phyloP scores from a whole-genome alignment of 2,888 invertebrate species.

The Andrena fulva region DNA sequence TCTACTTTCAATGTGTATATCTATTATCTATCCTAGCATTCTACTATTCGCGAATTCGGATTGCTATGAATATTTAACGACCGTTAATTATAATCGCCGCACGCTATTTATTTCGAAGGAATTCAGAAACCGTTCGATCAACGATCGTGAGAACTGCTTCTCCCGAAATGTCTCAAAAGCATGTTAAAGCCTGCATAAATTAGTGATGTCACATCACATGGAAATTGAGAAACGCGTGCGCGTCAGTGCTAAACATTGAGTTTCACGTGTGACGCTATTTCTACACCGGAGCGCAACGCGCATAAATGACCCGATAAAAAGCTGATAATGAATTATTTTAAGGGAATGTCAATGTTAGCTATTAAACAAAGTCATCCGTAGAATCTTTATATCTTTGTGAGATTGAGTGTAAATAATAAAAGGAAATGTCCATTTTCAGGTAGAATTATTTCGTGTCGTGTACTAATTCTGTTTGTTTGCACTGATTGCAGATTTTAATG shows the following conservation, averaged over 20 bases:
- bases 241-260: neutral
- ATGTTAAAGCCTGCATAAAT: neutral
- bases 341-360: constrained; percentile 15
- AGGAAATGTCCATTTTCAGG: constrained; percentile 43
- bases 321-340: constrained; percentile 28
- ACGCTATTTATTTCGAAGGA: constrained; percentile 34
- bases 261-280: constrained; percentile 18
- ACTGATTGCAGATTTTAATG: constrained; percentile 64
- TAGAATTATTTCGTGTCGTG: constrained; percentile 27
- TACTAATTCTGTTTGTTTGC: constrained; percentile 56
- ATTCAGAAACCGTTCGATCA: constrained; percentile 36
- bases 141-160: neutral
- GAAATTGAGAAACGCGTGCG: neutral
- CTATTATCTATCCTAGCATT: constrained; percentile 3
- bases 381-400: constrained; percentile 74
- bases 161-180: neutral
- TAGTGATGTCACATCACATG: neutral
- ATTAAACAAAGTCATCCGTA: constrained; percentile 25
- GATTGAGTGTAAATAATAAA: constrained; percentile 70
- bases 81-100: neutral
- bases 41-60: constrained; percentile 5
- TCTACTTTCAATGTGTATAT: neutral
- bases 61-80: neutral
- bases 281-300: neutral
- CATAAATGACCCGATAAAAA: neutral